Evolutionary conservation across 30 jellyfish, hydroid and myxozoan species (phyloP).

Genomic region (Sanderia malayensis): DNA sequence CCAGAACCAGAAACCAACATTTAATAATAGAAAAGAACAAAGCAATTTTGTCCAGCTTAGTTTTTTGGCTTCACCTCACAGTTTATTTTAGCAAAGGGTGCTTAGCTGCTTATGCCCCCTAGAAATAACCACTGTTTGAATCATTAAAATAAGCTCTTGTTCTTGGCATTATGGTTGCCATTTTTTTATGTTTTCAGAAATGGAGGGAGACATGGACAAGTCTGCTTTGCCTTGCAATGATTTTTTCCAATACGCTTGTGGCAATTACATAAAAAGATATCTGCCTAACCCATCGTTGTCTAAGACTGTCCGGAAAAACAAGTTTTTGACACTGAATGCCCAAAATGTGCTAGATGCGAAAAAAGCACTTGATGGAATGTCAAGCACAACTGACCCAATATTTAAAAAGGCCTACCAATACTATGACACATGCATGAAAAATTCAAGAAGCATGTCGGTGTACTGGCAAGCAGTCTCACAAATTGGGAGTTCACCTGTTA

Average conservation of each 20-base stretch:
- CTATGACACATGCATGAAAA: conserved; percentile 21
- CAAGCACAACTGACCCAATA: conserved; percentile 19
- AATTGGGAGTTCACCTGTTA: conserved; percentile 30
- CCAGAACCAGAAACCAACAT: too few relatives aligned
- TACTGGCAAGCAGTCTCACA: conserved; percentile 16
- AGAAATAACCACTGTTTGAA: too few relatives aligned
- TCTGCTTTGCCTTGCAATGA: conserved; percentile 29
- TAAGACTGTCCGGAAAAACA: not conserved
- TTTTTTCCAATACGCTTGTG: conserved; percentile 37
- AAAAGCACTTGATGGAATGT: conserved; percentile 17
- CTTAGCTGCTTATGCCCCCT: too few relatives aligned
- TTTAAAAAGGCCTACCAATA: conserved; percentile 31
- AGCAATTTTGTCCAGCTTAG: too few relatives aligned
- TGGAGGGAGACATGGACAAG: conserved; percentile 46
- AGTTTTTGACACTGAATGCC: not conserved
- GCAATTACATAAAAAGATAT: conserved; percentile 24
- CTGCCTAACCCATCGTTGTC: conserved; percentile 13
- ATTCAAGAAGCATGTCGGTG: not conserved
- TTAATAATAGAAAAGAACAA: too few relatives aligned
- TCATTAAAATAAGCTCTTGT: not conserved
- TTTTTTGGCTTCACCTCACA: too few relatives aligned
- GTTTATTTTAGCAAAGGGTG: too few relatives aligned
- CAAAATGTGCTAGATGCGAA: conserved; percentile 26
- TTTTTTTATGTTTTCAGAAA: conserved; percentile 7
- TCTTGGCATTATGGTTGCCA: not conserved